These are phyloP conservation scores for Brachynemurus nebulosus DNA, from an alignment of 2,888 invertebrate species.

Conservation along the genomic window DNA sequence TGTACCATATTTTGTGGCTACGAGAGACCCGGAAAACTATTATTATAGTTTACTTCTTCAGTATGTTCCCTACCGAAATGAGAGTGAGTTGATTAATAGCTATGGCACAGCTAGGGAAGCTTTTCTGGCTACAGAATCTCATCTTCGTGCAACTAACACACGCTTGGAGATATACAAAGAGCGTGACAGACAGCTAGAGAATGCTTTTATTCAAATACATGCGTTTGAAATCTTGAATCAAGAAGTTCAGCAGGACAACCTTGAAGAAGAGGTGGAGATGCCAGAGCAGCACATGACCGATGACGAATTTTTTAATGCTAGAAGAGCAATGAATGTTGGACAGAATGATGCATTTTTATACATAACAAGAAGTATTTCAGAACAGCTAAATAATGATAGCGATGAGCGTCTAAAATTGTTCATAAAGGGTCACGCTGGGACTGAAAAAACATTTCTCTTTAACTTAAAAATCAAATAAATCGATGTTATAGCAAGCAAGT, in stretches of 20 bases:
- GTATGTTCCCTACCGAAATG: conserved; percentile 20
- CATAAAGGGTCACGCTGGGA: conserved; percentile 11
- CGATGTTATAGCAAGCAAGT: conserved; percentile 18
- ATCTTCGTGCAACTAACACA: conserved; percentile 13
- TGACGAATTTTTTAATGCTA: conserved; percentile 15
- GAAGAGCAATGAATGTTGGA: conserved; percentile 12
- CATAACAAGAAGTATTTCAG: conserved; percentile 14
- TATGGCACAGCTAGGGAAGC: conserved; percentile 18
- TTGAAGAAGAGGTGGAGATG: conserved; percentile 13
- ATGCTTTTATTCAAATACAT: conserved; percentile 21
- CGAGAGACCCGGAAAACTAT: conserved; percentile 22
- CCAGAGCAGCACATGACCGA: conserved; percentile 14
- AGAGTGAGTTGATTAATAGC: conserved; percentile 19
- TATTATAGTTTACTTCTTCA: conserved; percentile 23
- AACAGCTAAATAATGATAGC: conserved; percentile 12
- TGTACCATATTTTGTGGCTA: conserved; percentile 20
- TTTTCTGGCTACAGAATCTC: conserved; percentile 17
- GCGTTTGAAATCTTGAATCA: conserved; percentile 19
- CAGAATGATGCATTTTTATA: conserved; percentile 9
- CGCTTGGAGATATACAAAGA: conserved; percentile 17
- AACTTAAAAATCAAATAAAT: conserved; percentile 16
- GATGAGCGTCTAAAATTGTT: too few species aligned
- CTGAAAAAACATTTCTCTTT: conserved; percentile 5
- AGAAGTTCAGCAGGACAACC: conserved; percentile 12
- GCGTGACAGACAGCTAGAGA: conserved; percentile 17